Evolutionary conservation across 2,797 vertebrate genomes (phyloP), one percentile per base, ranked within the genome.

Genomic region (Platalea minor): DNA sequence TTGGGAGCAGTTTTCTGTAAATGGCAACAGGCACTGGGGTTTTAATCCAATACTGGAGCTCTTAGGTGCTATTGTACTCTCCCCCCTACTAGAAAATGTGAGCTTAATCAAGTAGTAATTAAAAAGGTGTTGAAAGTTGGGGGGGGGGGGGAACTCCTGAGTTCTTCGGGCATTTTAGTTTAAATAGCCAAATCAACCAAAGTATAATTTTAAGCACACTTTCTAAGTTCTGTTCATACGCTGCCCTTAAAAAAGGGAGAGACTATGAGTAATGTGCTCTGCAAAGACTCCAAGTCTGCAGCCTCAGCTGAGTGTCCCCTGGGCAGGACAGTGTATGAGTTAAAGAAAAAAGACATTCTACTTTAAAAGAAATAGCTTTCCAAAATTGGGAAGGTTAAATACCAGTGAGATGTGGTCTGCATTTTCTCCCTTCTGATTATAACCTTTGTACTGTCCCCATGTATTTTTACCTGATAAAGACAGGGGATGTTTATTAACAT

Each of bases 1-100:
- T 73, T 69, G 83, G n/a, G 45, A 94, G 50, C 45, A 24, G 69
- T 91, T 91, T 84, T 72, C 79, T 93, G 45, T 80, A 80, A 57
- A n/a, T 78, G 45, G 28, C 5, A 9, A 45, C 73, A 39, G 61
- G 20, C 25, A 0, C 37, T 69, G 31, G 18, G 39, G 21, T 88
- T 48, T 90, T 76, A 69, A 61, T 90, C 57, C 54, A 46, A 3
- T 78, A 11, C 28, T 59, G 76, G 61, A 78, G n/a, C 39, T 88
- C 73, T 61, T 84, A 73, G 61, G 24, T 73, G 65, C 79, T 69
- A 4, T 65, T 69, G 1, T 57, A 23, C 37, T 84, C 17, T 37
- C 81, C 0, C 37, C 88, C 0, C 21, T 70, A 4, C 51, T 57
- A 81, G 56, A 60, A 69, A 80, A 91, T 17, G 45, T 83, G 16